These are phyloP conservation scores for Diadophis punctatus DNA, from an alignment of 2,113 vertebrate genomes.

Conservation along the genomic window DNA sequence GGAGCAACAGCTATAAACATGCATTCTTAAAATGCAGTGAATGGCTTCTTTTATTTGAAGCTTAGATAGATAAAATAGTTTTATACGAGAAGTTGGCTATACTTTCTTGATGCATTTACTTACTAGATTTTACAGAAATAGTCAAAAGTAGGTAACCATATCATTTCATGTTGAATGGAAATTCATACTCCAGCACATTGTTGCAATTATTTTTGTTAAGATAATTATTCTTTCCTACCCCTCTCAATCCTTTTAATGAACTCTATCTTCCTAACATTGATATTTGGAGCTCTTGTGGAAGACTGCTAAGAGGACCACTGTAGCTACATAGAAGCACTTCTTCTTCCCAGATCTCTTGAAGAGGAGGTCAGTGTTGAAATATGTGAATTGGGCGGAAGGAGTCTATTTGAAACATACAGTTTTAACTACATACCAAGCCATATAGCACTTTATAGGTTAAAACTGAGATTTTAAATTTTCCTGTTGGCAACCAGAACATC, in stretches of 20 bases:
- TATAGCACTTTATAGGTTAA: not conserved
- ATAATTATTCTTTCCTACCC: not conserved
- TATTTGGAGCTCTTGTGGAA: not conserved
- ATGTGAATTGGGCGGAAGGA: not conserved
- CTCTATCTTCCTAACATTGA: not conserved
- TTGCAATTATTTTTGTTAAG: not conserved
- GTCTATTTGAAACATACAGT: not conserved
- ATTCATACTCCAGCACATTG: not conserved
- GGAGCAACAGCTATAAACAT: constrained; percentile 14
- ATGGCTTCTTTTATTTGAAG: not conserved
- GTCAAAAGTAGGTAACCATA: not conserved
- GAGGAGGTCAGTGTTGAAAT: not conserved
- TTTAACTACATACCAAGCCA: not conserved
- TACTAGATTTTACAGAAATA: not conserved
- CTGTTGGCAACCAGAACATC: not conserved
- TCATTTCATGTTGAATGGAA: not conserved
- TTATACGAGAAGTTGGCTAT: not conserved
- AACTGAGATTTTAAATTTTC: not conserved
- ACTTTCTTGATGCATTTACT: not conserved
- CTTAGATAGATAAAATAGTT: not conserved
- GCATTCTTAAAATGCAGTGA: constrained; percentile 8
- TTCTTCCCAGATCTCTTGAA: not conserved
- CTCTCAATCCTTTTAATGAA: not conserved
- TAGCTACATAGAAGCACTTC: not conserved
- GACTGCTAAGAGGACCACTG: not conserved